phyloP scores from a whole-genome alignment of 2,888 invertebrate species.

The Aplocera efformata region DNA sequence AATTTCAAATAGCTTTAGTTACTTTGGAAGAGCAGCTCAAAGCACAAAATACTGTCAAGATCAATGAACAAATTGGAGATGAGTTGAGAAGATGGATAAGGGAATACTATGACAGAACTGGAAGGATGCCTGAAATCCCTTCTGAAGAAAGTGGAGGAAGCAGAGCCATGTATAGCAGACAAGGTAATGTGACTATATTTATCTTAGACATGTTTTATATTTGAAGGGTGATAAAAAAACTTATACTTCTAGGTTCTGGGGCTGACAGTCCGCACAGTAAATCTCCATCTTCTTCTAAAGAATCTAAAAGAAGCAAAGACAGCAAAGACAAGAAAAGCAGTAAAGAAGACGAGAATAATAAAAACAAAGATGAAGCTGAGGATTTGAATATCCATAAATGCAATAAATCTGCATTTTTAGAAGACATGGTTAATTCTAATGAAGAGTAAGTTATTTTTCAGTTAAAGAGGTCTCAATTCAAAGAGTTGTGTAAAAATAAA shows the following conservation, averaged over 20 bases:
- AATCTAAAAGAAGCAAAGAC: slow-evolving; percentile 88
- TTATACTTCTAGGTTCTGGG: slow-evolving; percentile 63
- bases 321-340: slow-evolving; percentile 82
- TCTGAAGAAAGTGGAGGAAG: slow-evolving; percentile 95
- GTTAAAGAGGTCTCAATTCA: too few species aligned
- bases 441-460: slow-evolving; percentile 80
- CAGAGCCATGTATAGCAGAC: slow-evolving; percentile 88
- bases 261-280: slow-evolving; percentile 90
- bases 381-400: slow-evolving; percentile 84
- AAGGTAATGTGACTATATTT: slow-evolving; percentile 67
- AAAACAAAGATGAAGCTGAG: slow-evolving; percentile 83
- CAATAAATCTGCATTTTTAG: slow-evolving; percentile 85
- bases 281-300: slow-evolving; percentile 86
- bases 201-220: background rate
- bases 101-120: slow-evolving; percentile 89
- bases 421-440: slow-evolving; percentile 85
- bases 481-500: too few species aligned
- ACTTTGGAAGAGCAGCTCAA: slow-evolving; percentile 83
- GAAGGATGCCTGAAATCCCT: slow-evolving; percentile 94
- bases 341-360: slow-evolving; percentile 70
- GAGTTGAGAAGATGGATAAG: slow-evolving; percentile 94
- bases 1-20: slow-evolving; percentile 85
- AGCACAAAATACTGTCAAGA: slow-evolving; percentile 85
- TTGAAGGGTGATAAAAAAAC: too few species aligned
- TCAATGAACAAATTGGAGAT: slow-evolving; percentile 92